Evolutionary conservation across 1,140 invertebrate species (phyloP), one percentile per base, ranked within the genome.

Genomic region (Aradophagus sp.): DNA sequence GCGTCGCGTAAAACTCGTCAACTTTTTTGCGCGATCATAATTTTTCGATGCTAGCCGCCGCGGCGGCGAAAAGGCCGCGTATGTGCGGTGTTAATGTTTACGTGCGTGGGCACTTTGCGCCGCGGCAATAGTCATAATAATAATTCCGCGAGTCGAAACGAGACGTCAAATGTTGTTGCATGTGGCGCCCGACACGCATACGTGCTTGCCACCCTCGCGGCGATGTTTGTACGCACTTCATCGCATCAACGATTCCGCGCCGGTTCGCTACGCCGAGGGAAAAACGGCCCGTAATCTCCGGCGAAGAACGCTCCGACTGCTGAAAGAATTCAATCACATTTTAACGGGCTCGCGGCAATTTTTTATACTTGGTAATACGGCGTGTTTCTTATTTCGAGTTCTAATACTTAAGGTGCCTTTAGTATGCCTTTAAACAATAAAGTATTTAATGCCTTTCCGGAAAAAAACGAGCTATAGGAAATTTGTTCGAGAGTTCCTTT

Each of bases 141-240:
- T 53, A 52, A 62, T 36, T 36, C 17, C 14, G 19, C 29, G 8
- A 38, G 35, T 47, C 19, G 10, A 45, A 61, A 44, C 41, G 56
- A 61, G 48, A 68, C 48, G 41, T 61, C 38, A 45, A 59, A 59
- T 44, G 32, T 53, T 68, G n/a, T n/a, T 32, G 6, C 42, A 23
- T 31, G 34, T 42, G 36, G 41, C 34, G 27, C 34, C 20, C 14
- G 27, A n/a, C 44, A 58, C 53, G 62, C 63, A 42, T 52, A 66
- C 29, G 44, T 42, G 45, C 29, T 29, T 58, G 48, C 35, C 16
- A 19, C 44, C 31, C 23, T 35, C 20, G 26, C 42, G 34, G 14
- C 48, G 61, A 29, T 41, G 56, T 69, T 69, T 62, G 36, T 62
- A 44, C 29, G 50, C 56, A 62, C 48, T 55, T 69, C 45, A 69